phyloP scores from a whole-genome alignment of 1,140 invertebrate species.

The Holcopasites calliopsidis region DNA sequence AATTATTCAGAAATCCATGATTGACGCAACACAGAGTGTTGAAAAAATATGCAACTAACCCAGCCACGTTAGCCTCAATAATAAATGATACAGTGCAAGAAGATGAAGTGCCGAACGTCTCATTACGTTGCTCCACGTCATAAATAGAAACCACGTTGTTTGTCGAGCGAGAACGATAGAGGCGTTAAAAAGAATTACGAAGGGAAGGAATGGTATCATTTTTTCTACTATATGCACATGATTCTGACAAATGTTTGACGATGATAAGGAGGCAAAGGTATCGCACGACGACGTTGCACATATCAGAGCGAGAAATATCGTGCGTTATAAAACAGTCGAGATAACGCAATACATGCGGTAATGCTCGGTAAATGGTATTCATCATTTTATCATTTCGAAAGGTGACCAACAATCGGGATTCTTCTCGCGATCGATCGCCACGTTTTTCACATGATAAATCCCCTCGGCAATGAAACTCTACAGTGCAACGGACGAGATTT shows the following conservation, averaged over 20 bases:
- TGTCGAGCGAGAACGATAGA: neutral
- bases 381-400: constrained; percentile 14
- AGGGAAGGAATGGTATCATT: neutral
- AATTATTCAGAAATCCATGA: neutral
- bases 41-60: neutral
- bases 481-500: too few relatives aligned
- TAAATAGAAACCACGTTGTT: neutral
- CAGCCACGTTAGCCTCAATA: neutral
- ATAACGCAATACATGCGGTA: constrained; percentile 44
- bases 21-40: neutral
- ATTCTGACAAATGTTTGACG: constrained; percentile 44
- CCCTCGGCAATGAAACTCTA: too few relatives aligned
- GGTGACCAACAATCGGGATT: constrained; percentile 23
- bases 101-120: neutral
- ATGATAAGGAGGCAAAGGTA: constrained; percentile 45
- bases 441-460: constrained; percentile 1
- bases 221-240: neutral
- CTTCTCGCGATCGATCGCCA: neutral
- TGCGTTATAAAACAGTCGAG: constrained; percentile 50
- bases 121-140: neutral
- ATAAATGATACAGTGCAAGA: neutral
- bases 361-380: constrained; percentile 27
- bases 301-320: constrained; percentile 30
- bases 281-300: constrained; percentile 14
- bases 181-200: neutral